Conservation (phyloP, 2,797 vertebrate genomes). For the Oreochromis mossambicus region DNA sequence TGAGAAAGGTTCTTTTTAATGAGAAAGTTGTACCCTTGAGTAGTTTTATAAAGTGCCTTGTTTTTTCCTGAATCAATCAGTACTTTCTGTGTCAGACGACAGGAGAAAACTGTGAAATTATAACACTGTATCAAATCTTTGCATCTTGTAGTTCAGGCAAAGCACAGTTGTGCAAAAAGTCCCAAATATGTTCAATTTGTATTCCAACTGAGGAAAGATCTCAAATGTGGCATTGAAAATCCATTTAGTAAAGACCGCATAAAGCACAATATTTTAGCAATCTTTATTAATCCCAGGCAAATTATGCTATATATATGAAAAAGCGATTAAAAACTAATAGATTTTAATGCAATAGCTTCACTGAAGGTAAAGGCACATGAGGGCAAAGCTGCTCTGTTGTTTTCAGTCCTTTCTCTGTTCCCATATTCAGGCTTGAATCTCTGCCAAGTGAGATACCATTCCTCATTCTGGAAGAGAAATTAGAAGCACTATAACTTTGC, state of each 20-base stretch:
- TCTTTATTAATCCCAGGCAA: neutral
- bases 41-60: conserved; percentile 28
- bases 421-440: neutral
- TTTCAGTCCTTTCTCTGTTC: neutral
- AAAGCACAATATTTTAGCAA: neutral
- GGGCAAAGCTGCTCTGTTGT: neutral
- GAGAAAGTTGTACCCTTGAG: conserved; percentile 31
- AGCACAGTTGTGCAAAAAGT: neutral
- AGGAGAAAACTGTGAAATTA: conserved; percentile 43
- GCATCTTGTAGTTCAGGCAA: conserved; percentile 3
- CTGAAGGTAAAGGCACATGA: neutral
- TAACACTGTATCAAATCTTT: conserved; percentile 29
- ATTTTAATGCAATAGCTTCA: neutral
- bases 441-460: neutral
- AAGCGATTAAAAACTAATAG: neutral
- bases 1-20: conserved; percentile 44
- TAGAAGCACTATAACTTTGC: conserved; percentile 1
- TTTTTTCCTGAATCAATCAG: conserved; percentile 32
- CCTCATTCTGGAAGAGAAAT: neutral
- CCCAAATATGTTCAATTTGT: conserved; percentile 30
- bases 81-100: conserved; percentile 16
- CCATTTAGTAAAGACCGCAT: neutral
- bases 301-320: neutral
- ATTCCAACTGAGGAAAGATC: neutral
- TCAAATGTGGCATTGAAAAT: conserved; percentile 11